phyloP scores from a whole-genome alignment of 2,888 invertebrate species.

The Doris montereyensis region DNA sequence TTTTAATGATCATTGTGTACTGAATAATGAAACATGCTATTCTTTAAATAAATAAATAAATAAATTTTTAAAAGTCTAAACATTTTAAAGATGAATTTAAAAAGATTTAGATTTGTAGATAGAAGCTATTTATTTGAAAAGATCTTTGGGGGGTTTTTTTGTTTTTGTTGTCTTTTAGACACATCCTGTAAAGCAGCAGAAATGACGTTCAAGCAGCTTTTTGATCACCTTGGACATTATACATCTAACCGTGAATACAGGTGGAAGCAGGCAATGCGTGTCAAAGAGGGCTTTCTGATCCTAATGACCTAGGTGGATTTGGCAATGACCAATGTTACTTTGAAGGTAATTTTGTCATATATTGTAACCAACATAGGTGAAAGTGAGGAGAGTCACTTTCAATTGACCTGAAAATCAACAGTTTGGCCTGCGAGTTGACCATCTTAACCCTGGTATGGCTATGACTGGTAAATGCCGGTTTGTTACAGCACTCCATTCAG shows the following conservation, averaged over 20 bases:
- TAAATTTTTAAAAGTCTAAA: background rate
- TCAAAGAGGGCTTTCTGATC: conserved; percentile 66
- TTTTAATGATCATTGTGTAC: too few relatives aligned
- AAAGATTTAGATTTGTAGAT: background rate
- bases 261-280: conserved; percentile 70
- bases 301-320: conserved; percentile 68
- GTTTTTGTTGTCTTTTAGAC: conserved; percentile 56
- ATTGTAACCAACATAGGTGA: too few relatives aligned
- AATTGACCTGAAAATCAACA: too few relatives aligned
- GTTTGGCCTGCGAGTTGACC: too few relatives aligned
- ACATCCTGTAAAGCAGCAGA: conserved; percentile 69
- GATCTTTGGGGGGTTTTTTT: too few relatives aligned
- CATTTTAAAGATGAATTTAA: background rate
- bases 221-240: conserved; percentile 67
- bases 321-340: conserved; percentile 72
- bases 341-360: too few relatives aligned
- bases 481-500: too few relatives aligned
- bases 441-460: too few relatives aligned
- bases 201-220: conserved; percentile 70
- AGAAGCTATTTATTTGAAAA: background rate
- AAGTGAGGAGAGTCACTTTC: too few relatives aligned
- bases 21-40: too few relatives aligned
- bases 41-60: background rate
- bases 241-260: conserved; percentile 66
- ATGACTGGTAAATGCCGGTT: too few relatives aligned